Base-by-base conservation (phyloP, 2,113 vertebrate genomes). In the Pedionomus torquatus region DNA sequence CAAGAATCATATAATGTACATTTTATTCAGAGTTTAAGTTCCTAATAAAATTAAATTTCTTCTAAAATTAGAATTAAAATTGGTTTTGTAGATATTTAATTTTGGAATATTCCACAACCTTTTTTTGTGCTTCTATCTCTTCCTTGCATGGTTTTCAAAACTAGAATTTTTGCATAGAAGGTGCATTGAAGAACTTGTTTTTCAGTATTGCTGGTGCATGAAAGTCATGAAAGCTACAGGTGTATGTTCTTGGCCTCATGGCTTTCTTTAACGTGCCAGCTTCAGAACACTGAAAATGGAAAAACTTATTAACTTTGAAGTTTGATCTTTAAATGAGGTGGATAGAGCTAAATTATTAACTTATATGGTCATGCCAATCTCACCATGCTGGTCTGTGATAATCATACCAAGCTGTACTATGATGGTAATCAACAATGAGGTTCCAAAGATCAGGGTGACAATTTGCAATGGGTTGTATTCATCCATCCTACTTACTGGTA, bases 261-360 rank as follows among this genome's bases (percentile, higher is more conserved):
- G 30, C 64, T 92, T 86, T 83, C 35, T 52, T 46, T 54, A 39
- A 1, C 0, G 0, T 89, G 39, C 39, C 39, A 68, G 13, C 44
- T 90, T 70, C 44, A 87, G 52, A 71, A 31, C 30, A 28, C 35
- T 81, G 54, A 31, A 63, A 57, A 41, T 15, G 19, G 48, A 33
- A 31, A 54, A 71, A 31, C 63, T 31, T 43, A 11, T 5, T 85
- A 63, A 70, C 68, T 86, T 92, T 95, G 92, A 92, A 97, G 61
- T 95, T 96, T 97, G 92, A 94, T 89, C 97, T 89, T 78, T 48
- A 81, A 48, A 46, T 87, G 19, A 83, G 13, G n/a, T 82, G 55
- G 24, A 54, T 76, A 17, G 13, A 49, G 88, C 77, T 91, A 65
- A 97, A 97, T 97, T 44, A 97, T 98, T 98, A 97, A 97, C 93